These are phyloP conservation scores for Anguilla rostrata DNA, from an alignment of 2,113 vertebrate genomes.

Conservation along the genomic window DNA sequence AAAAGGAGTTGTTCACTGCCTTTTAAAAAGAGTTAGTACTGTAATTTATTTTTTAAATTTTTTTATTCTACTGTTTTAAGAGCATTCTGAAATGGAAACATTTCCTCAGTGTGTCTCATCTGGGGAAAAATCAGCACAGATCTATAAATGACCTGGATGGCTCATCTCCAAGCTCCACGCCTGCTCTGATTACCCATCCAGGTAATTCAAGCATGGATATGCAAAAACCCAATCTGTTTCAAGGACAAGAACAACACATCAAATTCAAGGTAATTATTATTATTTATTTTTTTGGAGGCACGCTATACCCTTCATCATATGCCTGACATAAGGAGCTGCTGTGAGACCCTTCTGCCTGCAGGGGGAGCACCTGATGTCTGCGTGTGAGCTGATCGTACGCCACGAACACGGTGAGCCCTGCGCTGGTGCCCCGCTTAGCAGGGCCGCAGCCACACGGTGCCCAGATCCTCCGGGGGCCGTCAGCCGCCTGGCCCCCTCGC, in stretches of 20 bases:
- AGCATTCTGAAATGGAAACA: neutral
- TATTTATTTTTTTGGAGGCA: too few relatives aligned
- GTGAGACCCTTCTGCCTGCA: neutral
- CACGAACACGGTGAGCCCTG: neutral
- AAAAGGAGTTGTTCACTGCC: neutral
- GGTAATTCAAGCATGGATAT: neutral
- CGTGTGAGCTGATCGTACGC: neutral
- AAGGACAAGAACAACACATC: neutral
- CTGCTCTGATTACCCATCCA: neutral
- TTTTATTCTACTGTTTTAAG: neutral
- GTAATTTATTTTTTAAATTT: neutral
- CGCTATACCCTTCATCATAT: neutral
- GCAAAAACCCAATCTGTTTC: neutral
- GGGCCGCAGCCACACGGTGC: too few relatives aligned
- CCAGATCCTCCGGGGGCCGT: too few relatives aligned
- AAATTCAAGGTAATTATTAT: neutral
- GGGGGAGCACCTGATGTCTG: neutral
- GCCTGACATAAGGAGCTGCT: neutral
- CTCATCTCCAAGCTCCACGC: neutral
- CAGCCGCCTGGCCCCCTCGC: too few relatives aligned
- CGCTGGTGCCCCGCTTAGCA: neutral
- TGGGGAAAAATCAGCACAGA: neutral
- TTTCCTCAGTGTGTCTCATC: neutral
- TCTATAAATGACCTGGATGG: neutral
- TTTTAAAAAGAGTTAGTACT: neutral